Conservation (phyloP, 2,888 invertebrate species). For the Heteromyza rotundicornis region DNA sequence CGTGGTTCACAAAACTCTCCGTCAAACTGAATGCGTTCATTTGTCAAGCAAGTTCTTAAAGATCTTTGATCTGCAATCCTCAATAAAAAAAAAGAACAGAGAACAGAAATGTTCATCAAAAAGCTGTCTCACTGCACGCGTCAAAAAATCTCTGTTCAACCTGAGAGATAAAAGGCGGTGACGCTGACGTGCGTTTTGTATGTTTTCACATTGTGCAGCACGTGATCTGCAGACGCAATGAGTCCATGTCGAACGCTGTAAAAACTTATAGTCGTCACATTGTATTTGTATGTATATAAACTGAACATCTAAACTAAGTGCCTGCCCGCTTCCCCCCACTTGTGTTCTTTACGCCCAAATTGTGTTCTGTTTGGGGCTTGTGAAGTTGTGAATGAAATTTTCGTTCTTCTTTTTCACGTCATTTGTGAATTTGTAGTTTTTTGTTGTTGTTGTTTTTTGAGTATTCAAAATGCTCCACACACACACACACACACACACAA, state of each 20-base stretch:
- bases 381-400: background rate
- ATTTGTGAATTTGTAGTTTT: background rate
- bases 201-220: conserved; percentile 39
- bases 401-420: background rate
- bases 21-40: too few species aligned
- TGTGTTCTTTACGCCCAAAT: background rate
- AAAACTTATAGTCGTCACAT: too few species aligned
- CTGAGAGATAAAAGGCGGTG: background rate
- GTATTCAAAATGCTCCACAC: background rate
- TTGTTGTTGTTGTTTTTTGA: background rate
- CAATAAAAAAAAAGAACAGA: background rate
- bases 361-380: too few species aligned
- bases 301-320: background rate
- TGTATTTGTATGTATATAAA: too few species aligned
- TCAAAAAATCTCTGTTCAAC: too few species aligned
- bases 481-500: background rate
- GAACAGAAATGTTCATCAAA: background rate
- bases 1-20: background rate
- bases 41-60: background rate
- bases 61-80: background rate
- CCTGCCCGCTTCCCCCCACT: background rate
- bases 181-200: conserved; percentile 22
- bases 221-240: conserved; percentile 45
- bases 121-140: too few species aligned
- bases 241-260: conserved; percentile 13